phyloP scores from a whole-genome alignment of 92 coral and sea anemone genomes.

The Pocillopora meandrina region DNA sequence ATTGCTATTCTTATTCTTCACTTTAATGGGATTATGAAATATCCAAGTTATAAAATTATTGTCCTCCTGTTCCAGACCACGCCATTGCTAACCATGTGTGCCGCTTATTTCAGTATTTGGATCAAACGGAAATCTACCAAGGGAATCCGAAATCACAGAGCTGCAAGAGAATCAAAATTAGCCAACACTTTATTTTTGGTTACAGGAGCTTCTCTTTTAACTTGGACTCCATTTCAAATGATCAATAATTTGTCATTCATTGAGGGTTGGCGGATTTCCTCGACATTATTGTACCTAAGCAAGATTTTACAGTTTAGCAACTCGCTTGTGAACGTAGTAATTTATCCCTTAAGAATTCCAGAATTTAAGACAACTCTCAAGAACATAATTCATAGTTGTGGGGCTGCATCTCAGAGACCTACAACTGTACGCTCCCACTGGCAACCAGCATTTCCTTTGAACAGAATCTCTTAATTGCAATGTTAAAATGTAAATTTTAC shows the following conservation, averaged over 20 bases:
- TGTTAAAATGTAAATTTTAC: too few species aligned
- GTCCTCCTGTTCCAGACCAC: background rate
- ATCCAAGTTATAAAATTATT: background rate
- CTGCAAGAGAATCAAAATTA: background rate
- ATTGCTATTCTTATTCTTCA: background rate
- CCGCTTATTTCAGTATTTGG: too few species aligned
- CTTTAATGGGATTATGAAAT: too few species aligned
- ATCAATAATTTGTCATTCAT: background rate
- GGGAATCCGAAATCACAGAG: background rate
- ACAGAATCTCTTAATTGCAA: too few species aligned
- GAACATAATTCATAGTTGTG: too few species aligned
- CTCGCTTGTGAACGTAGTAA: background rate
- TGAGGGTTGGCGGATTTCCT: background rate
- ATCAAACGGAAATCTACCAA: too few species aligned
- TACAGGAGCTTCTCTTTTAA: background rate
- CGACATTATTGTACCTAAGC: background rate
- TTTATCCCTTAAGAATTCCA: background rate
- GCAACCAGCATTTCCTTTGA: too few species aligned
- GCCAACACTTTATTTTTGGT: background rate
- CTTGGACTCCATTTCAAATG: background rate
- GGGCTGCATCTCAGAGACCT: too few species aligned
- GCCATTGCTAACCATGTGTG: background rate
- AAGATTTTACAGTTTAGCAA: background rate
- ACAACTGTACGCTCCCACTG: too few species aligned
- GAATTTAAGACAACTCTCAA: background rate